A percentile compares a stretch with the other conserved stretches of the same genome.
These are phyloP conservation scores for Merluccius polli DNA, from an alignment of 2,797 vertebrate genomes.

Conservation along the genomic window DNA sequence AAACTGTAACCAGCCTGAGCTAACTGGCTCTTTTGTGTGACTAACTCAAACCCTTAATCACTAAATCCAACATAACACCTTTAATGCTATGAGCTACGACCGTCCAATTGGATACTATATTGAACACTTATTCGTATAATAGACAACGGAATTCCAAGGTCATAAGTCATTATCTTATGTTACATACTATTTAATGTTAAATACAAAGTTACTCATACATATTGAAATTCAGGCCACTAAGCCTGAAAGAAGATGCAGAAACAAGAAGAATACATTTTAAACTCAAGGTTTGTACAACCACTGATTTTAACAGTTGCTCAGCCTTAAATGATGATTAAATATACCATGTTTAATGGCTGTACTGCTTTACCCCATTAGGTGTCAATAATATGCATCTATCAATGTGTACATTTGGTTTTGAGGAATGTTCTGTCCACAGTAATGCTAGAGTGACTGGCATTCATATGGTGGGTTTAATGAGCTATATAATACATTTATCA, in stretches of 20 bases:
- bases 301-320: no score
- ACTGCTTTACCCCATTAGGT: no score
- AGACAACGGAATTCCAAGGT: not conserved
- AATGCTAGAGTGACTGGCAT: not conserved
- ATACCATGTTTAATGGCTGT: no score
- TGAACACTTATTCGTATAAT: not conserved
- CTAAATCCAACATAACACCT: not conserved
- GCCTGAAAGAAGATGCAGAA: no score
- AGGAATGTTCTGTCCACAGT: not conserved
- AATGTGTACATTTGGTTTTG: not conserved
- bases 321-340: no score
- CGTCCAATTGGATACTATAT: not conserved
- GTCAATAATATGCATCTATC: no score
- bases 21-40: not conserved
- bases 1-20: conserved; percentile 25
- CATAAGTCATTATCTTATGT: not conserved
- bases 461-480: conserved; percentile 22
- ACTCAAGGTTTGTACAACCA: no score
- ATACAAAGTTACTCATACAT: not conserved
- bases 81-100: not conserved
- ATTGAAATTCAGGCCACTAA: not conserved
- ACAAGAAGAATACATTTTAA: no score
- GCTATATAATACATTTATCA: not conserved
- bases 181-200: not conserved
- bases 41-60: not conserved